These are phyloP conservation scores for Bombus haemorrhoidalis DNA, from an alignment of 1,140 invertebrate species.

Conservation along the genomic window DNA sequence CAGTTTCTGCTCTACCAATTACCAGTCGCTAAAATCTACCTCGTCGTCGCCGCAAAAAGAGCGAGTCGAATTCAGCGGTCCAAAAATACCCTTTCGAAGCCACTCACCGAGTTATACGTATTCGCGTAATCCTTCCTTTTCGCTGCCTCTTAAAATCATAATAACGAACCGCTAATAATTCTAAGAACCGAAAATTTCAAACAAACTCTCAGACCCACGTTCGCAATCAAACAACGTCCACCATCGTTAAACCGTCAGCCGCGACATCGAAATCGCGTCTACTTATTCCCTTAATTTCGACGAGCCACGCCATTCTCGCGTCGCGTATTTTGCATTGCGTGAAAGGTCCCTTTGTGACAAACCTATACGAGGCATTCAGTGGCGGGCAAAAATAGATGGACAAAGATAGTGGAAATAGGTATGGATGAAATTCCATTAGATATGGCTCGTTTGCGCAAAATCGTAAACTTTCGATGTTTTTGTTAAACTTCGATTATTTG, in stretches of 20 bases:
- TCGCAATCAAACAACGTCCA: neutral
- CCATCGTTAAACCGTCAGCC: neutral
- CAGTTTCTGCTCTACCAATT: neutral
- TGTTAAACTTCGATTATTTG: too few relatives aligned
- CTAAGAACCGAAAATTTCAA: neutral
- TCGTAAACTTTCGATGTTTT: too few relatives aligned
- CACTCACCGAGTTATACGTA: neutral
- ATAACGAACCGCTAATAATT: neutral
- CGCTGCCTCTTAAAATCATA: neutral
- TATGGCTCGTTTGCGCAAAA: too few relatives aligned
- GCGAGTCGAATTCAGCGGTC: neutral
- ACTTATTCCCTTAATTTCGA: too few relatives aligned
- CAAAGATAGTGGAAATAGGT: too few relatives aligned
- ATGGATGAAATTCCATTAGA: too few relatives aligned
- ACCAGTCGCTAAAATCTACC: neutral
- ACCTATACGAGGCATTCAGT: too few relatives aligned
- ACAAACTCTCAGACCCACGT: neutral
- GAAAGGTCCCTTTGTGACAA: too few relatives aligned
- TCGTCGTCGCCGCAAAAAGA: neutral
- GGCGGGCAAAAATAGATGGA: too few relatives aligned
- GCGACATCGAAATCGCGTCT: neutral
- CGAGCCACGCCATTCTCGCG: too few relatives aligned
- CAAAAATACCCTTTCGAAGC: neutral
- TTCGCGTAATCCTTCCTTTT: slow-evolving; percentile 12
- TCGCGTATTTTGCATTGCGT: too few relatives aligned